Evolutionary conservation across 2,888 invertebrate species (phyloP), one percentile per base, ranked within the genome.

Genomic region (Orchesella flavescens): DNA sequence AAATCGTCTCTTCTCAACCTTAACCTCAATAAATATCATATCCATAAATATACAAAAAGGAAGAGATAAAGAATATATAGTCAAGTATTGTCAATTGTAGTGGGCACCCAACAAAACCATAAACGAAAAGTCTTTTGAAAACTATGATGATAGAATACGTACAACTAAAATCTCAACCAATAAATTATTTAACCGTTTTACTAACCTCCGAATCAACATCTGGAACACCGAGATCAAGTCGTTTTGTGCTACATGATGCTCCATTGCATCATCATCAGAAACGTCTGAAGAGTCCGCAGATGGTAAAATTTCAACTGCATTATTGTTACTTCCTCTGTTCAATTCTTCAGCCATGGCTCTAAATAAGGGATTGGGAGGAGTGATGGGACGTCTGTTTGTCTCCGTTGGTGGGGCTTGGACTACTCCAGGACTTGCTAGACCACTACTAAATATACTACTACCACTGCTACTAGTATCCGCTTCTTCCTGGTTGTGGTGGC

Each of bases 201-300:
- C 79, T 72, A 72, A 87, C 86, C 83, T 86, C 75, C 86, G n/a
- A 12, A 86, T 84, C 0, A 86, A 75, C 55, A 87, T 81, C 53
- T 86, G 87, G 79, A 87, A 87, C 75, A 87, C 87, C 34, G 86
- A 86, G 43, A 87, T 86, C 59, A 87, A 82, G 66, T 86, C 86
- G n/a, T 84, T 77, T 59, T 84, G 79, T 57, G 84, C 78, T 59
- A 53, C 74, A 17, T 77, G 65, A 12, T 55, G 63, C 49, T 76
- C 72, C 1, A 53, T 59, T 15, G 74, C 66, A 13, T 66, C 69
- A 17, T 74, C 78, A 23, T 68, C 57, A n/a, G 68, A 59, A 46
- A 59, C 34, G 49, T 78, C 71, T 17, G 78, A 71, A 7, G 66
- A 57, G 4, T 75, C 75, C 5, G 65, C 63, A 53, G 65, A 63